Base-by-base conservation (phyloP, 2,797 vertebrate genomes). In the Dendrocincla tyrannina region DNA sequence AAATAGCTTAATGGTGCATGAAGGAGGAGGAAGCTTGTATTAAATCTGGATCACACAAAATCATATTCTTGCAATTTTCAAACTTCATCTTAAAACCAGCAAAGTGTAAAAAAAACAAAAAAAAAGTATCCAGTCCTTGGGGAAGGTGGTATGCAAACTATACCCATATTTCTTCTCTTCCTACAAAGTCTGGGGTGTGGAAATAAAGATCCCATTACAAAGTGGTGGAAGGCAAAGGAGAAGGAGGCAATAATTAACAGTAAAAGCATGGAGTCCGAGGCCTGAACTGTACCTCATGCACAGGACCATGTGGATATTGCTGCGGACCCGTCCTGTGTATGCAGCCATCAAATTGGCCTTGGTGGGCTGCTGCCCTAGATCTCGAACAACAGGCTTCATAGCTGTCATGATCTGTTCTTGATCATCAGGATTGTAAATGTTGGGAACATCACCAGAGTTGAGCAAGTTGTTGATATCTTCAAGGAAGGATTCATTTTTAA, bases 391-490 rank as follows among this genome's bases (percentile, higher is more conserved):
- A 1, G 99, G 98, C 88, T 98, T 98, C 99, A 99, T 99, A 42
- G 97, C 88, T 6, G 82, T 97, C 90, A 99, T 50, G 87, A 99
- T 99, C 90, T 98, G 97, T 78, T 99, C 99, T 95, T 98, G 97
- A 83, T 99, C 99, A 2, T 99, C 99, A 0, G 75, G 16, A 17
- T 42, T 96, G 68, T 99, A 99, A 85, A 99, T 96, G 94, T 98
- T 99, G 47, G 99, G 99, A 95, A 99, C 96, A 32, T 99, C 99
- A 7, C 99, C 99, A 0, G 98, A 99, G 95, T 99, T 99, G 90
- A 99, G 97, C 94, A 99, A 97, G 84, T 98, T 99, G 98, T 99
- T 99, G 92, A 99, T 98, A 82, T 99, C 99, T 95, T 99, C 99
- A 33, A 99, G 98, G 96, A 99, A 99, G 23, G 98, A 98, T 95